Evolutionary conservation across 2,797 vertebrate species (phyloP).

Genomic region (Argya squamiceps): DNA sequence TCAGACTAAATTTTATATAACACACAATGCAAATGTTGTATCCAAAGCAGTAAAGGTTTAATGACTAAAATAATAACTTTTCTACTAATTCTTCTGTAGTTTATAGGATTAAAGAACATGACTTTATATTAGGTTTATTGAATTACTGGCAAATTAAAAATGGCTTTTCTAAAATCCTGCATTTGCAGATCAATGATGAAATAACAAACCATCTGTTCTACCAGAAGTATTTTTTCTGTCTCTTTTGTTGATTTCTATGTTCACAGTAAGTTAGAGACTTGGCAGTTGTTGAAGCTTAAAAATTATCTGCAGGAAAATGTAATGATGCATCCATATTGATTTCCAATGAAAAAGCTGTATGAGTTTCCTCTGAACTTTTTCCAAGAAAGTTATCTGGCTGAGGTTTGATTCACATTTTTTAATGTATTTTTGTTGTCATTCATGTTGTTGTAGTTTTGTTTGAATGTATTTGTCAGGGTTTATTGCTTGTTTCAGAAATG

Average conservation of each 20-base stretch:
- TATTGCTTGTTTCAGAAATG: neutral
- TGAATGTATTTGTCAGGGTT: rapidly evolving
- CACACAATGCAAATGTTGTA: neutral
- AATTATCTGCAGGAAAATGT: neutral
- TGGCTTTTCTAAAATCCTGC: neutral
- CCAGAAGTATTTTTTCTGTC: neutral
- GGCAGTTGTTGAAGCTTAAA: neutral
- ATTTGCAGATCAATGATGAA: neutral
- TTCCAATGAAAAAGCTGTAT: neutral
- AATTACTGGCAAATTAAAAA: neutral
- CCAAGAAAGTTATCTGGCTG: neutral
- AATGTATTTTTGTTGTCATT: neutral
- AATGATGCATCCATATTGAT: neutral
- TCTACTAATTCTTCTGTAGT: neutral
- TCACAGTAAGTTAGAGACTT: neutral
- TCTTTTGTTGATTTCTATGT: neutral
- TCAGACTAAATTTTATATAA: neutral
- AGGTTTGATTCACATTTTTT: neutral
- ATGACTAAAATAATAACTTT: neutral
- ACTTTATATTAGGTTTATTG: neutral
- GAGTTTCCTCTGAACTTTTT: neutral
- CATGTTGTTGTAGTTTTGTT: neutral
- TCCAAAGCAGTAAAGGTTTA: neutral
- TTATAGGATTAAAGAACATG: neutral
- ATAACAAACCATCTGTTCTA: neutral